A percentile compares a stretch with the other conserved stretches of the same genome.
Conservation (phyloP, 2,888 invertebrate genomes). For the Drosophila siamana region DNA sequence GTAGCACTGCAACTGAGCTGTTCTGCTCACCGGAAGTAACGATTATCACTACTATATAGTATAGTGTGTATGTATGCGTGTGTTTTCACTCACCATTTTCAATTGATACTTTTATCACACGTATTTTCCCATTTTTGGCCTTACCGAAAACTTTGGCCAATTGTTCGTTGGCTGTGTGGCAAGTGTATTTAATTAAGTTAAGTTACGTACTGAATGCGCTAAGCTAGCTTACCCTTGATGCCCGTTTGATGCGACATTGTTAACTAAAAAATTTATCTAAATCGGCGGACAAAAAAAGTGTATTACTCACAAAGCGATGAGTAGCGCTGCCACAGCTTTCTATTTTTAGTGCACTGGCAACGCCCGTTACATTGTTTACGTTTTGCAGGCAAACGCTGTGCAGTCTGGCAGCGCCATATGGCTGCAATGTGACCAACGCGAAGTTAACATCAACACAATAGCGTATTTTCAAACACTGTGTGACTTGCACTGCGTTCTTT, state of each 20-base stretch:
- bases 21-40: constrained; percentile 86
- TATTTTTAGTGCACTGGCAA: constrained; percentile 22
- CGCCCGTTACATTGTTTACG: constrained; percentile 41
- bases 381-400: constrained; percentile 33
- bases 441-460: background rate
- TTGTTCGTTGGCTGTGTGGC: constrained; percentile 90
- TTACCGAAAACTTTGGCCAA: constrained; percentile 93
- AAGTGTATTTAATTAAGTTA: background rate
- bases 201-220: background rate
- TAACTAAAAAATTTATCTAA: constrained; percentile 33
- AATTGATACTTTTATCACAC: constrained; percentile 93
- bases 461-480: constrained; percentile 42
- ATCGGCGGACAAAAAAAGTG: constrained; percentile 59
- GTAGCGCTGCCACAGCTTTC: constrained; percentile 41
- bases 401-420: constrained; percentile 36
- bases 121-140: constrained; percentile 91
- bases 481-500: constrained; percentile 54
- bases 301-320: constrained; percentile 68
- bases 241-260: constrained; percentile 96
- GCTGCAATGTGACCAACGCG: constrained; percentile 26
- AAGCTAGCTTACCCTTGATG: constrained; percentile 90
- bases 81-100: constrained; percentile 89
- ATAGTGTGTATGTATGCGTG: constrained; percentile 9
- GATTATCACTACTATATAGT: constrained; percentile 16
- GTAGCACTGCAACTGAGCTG: constrained; percentile 89